These are phyloP conservation scores for Abramis brama DNA, from an alignment of 2,113 vertebrate species.

Conservation along the genomic window DNA sequence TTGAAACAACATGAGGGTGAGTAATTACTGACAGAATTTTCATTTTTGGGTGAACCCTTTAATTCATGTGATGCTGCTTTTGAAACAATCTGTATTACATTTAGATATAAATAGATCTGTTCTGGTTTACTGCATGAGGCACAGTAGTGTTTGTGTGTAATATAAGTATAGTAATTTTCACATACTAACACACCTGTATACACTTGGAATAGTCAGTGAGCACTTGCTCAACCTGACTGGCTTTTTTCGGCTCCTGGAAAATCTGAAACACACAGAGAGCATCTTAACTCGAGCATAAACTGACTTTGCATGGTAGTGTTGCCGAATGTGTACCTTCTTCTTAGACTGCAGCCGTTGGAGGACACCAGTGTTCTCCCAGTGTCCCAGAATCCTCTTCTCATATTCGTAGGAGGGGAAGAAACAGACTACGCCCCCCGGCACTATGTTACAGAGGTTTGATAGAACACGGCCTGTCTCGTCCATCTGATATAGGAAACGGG, in stretches of 20 bases:
- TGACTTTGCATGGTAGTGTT: background rate
- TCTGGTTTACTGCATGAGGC: background rate
- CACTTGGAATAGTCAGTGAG: slow-evolving; percentile 87
- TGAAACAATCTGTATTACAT: background rate
- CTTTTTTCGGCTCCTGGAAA: slow-evolving; percentile 93
- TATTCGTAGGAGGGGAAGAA: slow-evolving; percentile 97
- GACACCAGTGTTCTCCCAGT: slow-evolving; percentile 86
- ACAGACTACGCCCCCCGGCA: slow-evolving; percentile 90
- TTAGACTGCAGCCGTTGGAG: slow-evolving; percentile 79
- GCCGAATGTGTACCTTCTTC: slow-evolving; percentile 81
- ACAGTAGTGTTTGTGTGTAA: too few relatives aligned
- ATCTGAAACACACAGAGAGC: slow-evolving; percentile 68
- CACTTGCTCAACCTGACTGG: slow-evolving; percentile 90
- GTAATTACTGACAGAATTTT: too few relatives aligned
- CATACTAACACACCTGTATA: slow-evolving; percentile 81
- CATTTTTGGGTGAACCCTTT: too few relatives aligned
- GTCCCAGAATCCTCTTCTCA: slow-evolving; percentile 78
- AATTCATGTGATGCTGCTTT: too few relatives aligned
- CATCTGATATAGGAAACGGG: slow-evolving; percentile 76
- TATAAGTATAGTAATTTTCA: background rate
- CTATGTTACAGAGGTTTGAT: slow-evolving; percentile 88
- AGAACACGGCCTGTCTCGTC: slow-evolving; percentile 89
- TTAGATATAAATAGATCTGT: background rate
- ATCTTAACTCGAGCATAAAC: background rate
- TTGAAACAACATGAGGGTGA: too few relatives aligned